These are phyloP conservation scores for Oryzias javanicus DNA, from an alignment of 2,113 vertebrate genomes.

Conservation along the genomic window DNA sequence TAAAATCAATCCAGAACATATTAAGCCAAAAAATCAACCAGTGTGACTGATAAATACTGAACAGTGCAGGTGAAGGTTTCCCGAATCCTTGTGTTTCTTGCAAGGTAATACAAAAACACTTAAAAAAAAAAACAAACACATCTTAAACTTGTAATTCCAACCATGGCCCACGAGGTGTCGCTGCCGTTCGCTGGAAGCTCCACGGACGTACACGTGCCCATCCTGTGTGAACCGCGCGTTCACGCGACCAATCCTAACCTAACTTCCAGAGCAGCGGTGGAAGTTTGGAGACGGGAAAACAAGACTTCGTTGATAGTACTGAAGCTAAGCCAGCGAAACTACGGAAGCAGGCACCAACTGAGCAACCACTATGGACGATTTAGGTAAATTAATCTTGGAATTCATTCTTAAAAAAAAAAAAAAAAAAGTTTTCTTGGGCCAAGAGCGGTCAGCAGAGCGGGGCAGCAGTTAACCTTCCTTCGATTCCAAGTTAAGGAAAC, in stretches of 20 bases:
- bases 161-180: too few species aligned
- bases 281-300: conserved; percentile 54
- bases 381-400: conserved; percentile 64
- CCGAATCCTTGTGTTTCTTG: too few species aligned
- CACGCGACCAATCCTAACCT: conserved; percentile 31
- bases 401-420: rapidly evolving
- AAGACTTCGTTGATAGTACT: conserved; percentile 5
- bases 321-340: not conserved
- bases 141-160: too few species aligned
- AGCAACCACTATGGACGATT: conserved; percentile 72
- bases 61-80: too few species aligned
- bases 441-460: conserved; percentile 37
- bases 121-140: too few species aligned
- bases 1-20: too few species aligned
- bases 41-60: too few species aligned
- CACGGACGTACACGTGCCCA: conserved; percentile 39
- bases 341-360: conserved; percentile 9
- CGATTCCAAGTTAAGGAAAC: conserved; percentile 23
- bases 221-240: conserved; percentile 36
- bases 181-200: too few species aligned
- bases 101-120: too few species aligned
- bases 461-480: conserved; percentile 36
- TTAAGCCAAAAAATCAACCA: too few species aligned
- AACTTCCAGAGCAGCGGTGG: conserved; percentile 39
- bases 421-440: not conserved